Conservation (phyloP, 1,140 invertebrate genomes). For the Drosophila repletoides region DNA sequence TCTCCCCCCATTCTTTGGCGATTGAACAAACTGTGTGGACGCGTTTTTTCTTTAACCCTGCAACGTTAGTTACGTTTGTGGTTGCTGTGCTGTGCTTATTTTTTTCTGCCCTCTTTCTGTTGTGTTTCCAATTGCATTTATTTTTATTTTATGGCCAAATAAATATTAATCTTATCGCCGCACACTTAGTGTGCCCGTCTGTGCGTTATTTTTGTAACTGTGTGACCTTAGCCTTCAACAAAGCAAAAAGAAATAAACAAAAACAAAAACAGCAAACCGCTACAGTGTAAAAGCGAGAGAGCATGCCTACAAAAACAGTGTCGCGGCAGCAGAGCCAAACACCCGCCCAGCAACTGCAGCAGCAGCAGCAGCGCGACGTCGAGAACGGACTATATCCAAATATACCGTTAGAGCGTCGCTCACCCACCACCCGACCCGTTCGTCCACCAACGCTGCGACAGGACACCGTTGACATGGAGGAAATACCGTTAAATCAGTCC, state of each 20-base stretch:
- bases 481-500: constrained; percentile 67
- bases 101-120: constrained; percentile 13
- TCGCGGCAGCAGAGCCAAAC: constrained; percentile 66
- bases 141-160: constrained; percentile 39
- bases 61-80: constrained; percentile 1
- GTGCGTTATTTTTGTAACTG: not conserved
- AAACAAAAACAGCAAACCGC: not conserved
- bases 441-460: constrained; percentile 67
- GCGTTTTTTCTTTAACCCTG: not conserved
- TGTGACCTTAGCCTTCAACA: constrained; percentile 2
- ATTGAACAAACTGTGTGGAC: constrained; percentile 6
- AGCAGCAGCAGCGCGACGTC: constrained; percentile 63
- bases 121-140: constrained; percentile 25
- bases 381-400: constrained; percentile 76
- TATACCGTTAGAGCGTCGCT: constrained; percentile 58
- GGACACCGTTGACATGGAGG: constrained; percentile 78
- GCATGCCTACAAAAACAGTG: constrained; percentile 60
- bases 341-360: constrained; percentile 66
- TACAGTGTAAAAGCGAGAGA: constrained; percentile 3
- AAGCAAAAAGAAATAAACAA: not conserved
- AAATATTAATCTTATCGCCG: constrained; percentile 62
- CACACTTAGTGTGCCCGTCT: constrained; percentile 34
- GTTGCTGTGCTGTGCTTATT: not conserved
- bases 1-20: constrained; percentile 11
- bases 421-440: constrained; percentile 30